Evolutionary conservation across 2,113 vertebrate species (phyloP), one percentile per base, ranked within the genome.

Genomic region (Odontesthes bonariensis): DNA sequence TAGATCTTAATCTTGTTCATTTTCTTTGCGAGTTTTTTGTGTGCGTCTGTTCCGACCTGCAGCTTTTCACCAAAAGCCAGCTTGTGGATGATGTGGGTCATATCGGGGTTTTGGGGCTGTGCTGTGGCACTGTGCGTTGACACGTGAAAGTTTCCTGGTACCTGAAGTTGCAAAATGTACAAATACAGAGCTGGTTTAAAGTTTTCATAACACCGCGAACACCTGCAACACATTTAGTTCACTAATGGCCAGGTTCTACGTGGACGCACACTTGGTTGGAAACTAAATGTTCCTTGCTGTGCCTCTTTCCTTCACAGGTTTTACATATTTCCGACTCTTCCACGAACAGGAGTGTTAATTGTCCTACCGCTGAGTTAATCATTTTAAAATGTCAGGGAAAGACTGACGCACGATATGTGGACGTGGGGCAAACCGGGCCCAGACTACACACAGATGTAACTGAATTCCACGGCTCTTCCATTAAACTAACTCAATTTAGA

Each of bases 91-190:
- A 91, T 23, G 31, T 99, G 98, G 71, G 97, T 99, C 98, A 99
- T 99, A 88, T 99, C 98, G 4, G 98, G 98, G 89, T 90, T 99
- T 89, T 97, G 95, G 17, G 98, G 98, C 91, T 99, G 98, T 1
- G 97, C 97, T 1, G 97, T 98, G 59, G 98, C 98, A n/a, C 98
- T 97, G 91, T 99, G 98, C 0, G 98, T 99, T 6, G 98, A 99
- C 81, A 99, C 95, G 0, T 99, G 98, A 86, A 99, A 99, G 92
- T 99, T 99, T 77, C 98, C 98, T 0, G 98, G 98, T 55, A 99
- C 98, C 98, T 99, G 77, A 16, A 69, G 1, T 68, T 59, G 77
- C 54, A 64, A 33, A 52, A 46, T 17, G 73, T 51, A 40, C 46
- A 64, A 59, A 60, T 2, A 64, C 35, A 22, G 3, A 42, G 33